Evolutionary conservation across 1,140 invertebrate species (phyloP).

Genomic region (Sitobion miscanthi): DNA sequence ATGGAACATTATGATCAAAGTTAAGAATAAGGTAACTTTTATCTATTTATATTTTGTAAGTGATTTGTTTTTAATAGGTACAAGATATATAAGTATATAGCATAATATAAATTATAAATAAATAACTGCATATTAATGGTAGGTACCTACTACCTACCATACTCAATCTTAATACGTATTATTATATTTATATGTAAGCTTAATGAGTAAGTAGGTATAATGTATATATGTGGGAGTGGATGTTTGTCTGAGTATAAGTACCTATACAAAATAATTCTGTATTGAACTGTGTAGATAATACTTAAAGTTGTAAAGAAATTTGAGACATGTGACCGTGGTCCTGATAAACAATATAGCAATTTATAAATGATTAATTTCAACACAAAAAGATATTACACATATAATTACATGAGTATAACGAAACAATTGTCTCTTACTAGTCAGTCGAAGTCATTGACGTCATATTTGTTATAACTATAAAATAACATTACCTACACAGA

Average conservation of each 20-base stretch:
- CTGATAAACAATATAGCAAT: neutral
- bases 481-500: too few relatives aligned
- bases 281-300: neutral
- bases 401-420: neutral
- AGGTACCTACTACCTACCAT: too few relatives aligned
- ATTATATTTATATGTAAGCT: too few relatives aligned
- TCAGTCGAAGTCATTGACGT: neutral
- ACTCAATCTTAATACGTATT: neutral
- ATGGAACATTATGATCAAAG: too few relatives aligned
- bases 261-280: neutral
- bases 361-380: neutral
- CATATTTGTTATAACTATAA: neutral
- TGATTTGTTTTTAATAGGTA: too few relatives aligned
- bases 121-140: too few relatives aligned
- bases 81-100: too few relatives aligned
- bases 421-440: neutral
- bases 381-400: neutral
- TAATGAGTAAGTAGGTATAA: neutral
- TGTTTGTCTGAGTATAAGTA: too few relatives aligned
- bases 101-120: too few relatives aligned
- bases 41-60: too few relatives aligned
- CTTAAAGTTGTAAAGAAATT: neutral
- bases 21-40: too few relatives aligned
- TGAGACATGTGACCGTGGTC: neutral
- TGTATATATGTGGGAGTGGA: neutral